Evolutionary conservation across 2,888 invertebrate genomes (phyloP), one percentile per base, ranked within the genome.

Genomic region (Thera britannica): DNA sequence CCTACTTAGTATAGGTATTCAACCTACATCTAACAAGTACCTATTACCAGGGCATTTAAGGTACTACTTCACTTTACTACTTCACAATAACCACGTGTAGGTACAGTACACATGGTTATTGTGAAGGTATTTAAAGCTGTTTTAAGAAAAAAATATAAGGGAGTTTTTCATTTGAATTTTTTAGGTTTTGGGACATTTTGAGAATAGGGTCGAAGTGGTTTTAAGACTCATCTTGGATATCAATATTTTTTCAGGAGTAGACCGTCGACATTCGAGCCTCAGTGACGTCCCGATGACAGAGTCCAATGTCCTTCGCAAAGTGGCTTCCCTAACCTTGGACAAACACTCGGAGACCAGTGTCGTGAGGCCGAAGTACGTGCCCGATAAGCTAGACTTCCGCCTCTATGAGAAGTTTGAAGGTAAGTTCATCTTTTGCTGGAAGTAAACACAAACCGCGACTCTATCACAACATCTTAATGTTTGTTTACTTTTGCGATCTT

Each of bases 341-440:
- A 95, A 96, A 81, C 95, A 95, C 81, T 95, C 95, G 1, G 97
- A 97, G 76, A 94, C 96, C 73, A 95, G 94, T 78, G 93, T 96
- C 46, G 89, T 94, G 51, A 95, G 95, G 76, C 97, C 97, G 51
- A 96, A 96, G 87, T 97, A 96, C 85, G 96, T 97, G 68, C 97
- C 97, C 2, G 97, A 97, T 85, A 98, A 97, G 90, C 94, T 98
- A 78, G 97, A 98, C 93, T 97, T 97, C 89, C 96, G 96, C 82
- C 95, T 97, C 72, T 97, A 97, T 87, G 97, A 98, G 90, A 98
- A 98, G 90, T 98, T 98, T 92, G 98, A 98, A 96, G 98, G 98
- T 66, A 62, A 6, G 49, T 58, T 56, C 12, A 34, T 23, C 2
- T 2, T 51, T 23, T 51, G 51, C 7, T 51, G 12, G 23, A 51